A percentile compares a stretch with the other conserved stretches of the same genome.
Evolutionary conservation across 2,797 vertebrate species (phyloP).

Genomic region (Octomys mimax): DNA sequence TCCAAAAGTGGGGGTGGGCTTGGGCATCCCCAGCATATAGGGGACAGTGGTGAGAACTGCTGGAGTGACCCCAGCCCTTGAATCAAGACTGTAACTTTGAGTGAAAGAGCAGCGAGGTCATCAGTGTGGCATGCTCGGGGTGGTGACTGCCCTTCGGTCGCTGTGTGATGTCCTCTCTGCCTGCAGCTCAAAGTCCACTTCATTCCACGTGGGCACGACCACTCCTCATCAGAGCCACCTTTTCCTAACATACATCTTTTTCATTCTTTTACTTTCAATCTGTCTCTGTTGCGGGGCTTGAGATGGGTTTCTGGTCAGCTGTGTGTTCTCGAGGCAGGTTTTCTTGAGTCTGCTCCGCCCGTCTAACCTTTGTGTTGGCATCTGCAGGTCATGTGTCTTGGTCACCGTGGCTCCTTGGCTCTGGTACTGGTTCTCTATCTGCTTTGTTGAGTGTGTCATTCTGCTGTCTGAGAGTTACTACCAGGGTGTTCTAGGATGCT

Average conservation of each 20-base stretch:
- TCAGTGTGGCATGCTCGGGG: not conserved
- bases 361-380: not conserved
- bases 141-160: not conserved
- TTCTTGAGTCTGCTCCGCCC: not conserved
- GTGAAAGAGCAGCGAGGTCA: too few species aligned
- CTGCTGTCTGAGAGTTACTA: not conserved
- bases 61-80: not conserved
- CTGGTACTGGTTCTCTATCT: not conserved
- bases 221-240: not conserved
- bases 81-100: not conserved
- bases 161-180: not conserved
- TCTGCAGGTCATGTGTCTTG: not conserved
- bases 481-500: not conserved
- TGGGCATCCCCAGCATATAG: not conserved
- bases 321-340: not conserved
- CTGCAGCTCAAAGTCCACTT: not conserved
- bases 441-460: not conserved
- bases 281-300: not conserved
- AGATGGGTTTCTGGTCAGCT: not conserved
- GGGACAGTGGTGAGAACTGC: not conserved
- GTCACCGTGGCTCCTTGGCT: not conserved
- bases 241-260: not conserved
- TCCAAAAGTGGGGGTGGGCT: not conserved
- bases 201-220: not conserved
- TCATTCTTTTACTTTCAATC: not conserved